phyloP scores from a whole-genome alignment of 2,113 vertebrate genomes.

The Alexandromys fortis region DNA sequence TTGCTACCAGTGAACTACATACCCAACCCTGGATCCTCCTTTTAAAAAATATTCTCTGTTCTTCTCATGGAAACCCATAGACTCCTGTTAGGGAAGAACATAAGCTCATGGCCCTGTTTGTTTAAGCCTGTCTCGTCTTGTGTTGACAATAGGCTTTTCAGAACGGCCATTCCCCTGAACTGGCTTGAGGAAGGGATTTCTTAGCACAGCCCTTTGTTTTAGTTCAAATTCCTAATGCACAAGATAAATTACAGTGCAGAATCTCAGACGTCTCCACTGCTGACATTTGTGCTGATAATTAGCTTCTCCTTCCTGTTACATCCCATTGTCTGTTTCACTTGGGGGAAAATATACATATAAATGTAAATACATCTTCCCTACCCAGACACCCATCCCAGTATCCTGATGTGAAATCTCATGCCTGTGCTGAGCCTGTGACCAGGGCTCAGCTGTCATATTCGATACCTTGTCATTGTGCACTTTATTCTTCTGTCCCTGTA shows the following conservation, averaged over 20 bases:
- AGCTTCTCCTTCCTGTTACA: constrained; percentile 19
- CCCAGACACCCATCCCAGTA: constrained; percentile 20
- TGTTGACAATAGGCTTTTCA: constrained; percentile 8
- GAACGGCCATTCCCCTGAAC: background rate
- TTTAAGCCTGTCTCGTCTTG: background rate
- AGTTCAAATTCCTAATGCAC: constrained; percentile 46
- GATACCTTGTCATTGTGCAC: background rate
- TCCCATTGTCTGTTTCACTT: constrained; percentile 50
- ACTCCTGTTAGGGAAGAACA: background rate
- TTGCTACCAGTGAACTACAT: background rate
- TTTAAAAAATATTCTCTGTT: background rate
- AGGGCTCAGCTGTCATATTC: background rate
- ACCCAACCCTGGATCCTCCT: background rate
- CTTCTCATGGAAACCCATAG: background rate
- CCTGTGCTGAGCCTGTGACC: background rate
- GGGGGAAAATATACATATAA: background rate
- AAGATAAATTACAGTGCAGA: constrained; percentile 42
- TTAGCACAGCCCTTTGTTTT: constrained; percentile 38
- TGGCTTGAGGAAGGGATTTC: background rate
- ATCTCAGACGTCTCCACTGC: constrained; percentile 13
- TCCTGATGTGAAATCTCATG: background rate
- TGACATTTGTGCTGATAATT: constrained; percentile 59
- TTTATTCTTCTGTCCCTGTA: background rate
- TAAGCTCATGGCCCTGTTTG: background rate
- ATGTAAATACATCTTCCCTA: constrained; percentile 40